Evolutionary conservation across 2,888 invertebrate genomes (phyloP), one percentile per base, ranked within the genome.

Genomic region (Arrhopalites spinosus): DNA sequence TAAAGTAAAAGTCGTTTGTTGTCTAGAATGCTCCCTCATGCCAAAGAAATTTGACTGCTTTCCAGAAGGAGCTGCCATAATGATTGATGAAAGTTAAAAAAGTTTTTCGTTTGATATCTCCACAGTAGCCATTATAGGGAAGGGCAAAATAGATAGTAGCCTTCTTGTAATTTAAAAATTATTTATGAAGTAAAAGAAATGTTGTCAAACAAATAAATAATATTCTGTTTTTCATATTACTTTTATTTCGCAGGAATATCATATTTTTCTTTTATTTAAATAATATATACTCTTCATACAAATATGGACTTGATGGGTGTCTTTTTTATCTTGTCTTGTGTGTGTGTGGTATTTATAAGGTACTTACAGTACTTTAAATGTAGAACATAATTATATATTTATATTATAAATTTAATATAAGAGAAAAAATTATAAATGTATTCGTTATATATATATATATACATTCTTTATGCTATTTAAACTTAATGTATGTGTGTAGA

Each of bases 161-260:
- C n/a, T n/a, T n/a, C n/a, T n/a, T n/a, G n/a, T n/a, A n/a, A n/a
- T n/a, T n/a, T n/a, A n/a, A n/a, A n/a, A n/a, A n/a, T n/a, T n/a
- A n/a, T n/a, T n/a, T n/a, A n/a, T n/a, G n/a, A n/a, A n/a, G n/a
- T n/a, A n/a, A n/a, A n/a, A n/a, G n/a, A n/a, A n/a, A n/a, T n/a
- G n/a, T n/a, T n/a, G n/a, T n/a, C n/a, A n/a, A n/a, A n/a, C n/a
- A n/a, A n/a, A n/a, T n/a, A n/a, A n/a, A n/a, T n/a, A n/a, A n/a
- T n/a, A n/a, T n/a, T n/a, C n/a, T n/a, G n/a, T 7, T 50, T 68
- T 47, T 68, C 50, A 68, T 27, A 25, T n/a, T 68, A n/a, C n/a
- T 47, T 68, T 68, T 50, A 50, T 68, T 64, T 64, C 64, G 64
- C 64, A 64, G 47, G 25, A 59, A 59, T 7, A 59, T 59, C 59